Base-by-base conservation (phyloP, 2,797 vertebrate species). In the Iguana delicatissima region DNA sequence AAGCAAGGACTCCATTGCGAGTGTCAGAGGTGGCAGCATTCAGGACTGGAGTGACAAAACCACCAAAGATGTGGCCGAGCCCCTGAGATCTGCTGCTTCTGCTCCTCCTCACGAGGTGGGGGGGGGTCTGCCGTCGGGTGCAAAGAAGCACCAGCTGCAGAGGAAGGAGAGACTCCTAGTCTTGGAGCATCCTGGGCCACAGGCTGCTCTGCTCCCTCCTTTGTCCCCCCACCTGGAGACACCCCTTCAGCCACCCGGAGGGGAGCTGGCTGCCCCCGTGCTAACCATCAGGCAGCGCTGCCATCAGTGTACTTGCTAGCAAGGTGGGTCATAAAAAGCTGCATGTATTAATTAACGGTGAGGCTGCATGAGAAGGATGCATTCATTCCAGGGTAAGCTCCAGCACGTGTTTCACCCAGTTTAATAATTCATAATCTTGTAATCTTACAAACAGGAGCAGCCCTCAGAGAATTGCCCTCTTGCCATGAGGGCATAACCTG, bases 351-450 rank as follows among this genome's bases (percentile, higher is more conserved):
- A 93, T 95, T 96, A 95, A 91, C 72, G 38, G 91, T 92, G 85
- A 69, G 67, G 24, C 26, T 10, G 24, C 67, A 92, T 93, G 87
- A 94, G 94, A 95, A 90, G 90, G 93, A 92, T 83, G 94, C 88
- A 88, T 94, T 93, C 91, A 90, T 91, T 94, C 95, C 95, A 89
- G 93, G 94, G 90, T 93, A 95, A 92, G 94, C 92, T 93, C 95
- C 95, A 93, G 94, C 93, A 95, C 92, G 92, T 93, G 93, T 96
- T 94, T 95, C 92, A 95, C 94, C 95, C 95, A 94, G 94, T 95
- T 96, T 96, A 96, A 96, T 96, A 96, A 96, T 96, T 95, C 94
- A 95, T 94, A 92, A 94, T 95, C 93, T 94, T 95, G 95, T 95
- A 95, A 95, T 96, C 94, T 94, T 95, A 96, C 67, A 96, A 95